Percentiles rank a stretch among this genome's conserved stretches.
Evolutionary conservation across 1,140 invertebrate species (phyloP).

Genomic region (Dinothrombium tinctorium): DNA sequence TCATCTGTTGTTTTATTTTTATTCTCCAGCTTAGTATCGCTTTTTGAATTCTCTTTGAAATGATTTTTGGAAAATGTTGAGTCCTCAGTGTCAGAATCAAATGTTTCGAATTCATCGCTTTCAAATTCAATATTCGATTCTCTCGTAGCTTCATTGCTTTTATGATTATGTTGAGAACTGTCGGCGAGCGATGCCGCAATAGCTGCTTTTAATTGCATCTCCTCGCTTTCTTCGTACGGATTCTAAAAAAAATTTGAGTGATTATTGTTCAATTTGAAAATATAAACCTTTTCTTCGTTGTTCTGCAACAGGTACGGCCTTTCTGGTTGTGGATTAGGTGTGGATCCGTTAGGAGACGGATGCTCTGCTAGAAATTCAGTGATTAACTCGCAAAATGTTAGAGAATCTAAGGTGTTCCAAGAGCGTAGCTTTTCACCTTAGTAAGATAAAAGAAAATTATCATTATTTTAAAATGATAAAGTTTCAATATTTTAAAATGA

Average conservation of each 20-base stretch:
- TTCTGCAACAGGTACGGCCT: not conserved
- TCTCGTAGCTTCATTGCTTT: conserved; percentile 8
- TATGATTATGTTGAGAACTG: conserved; percentile 3
- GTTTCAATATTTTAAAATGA: conserved; percentile 8
- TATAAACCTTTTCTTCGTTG: not conserved
- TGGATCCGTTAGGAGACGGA: conserved; percentile 17
- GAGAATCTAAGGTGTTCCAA: conserved; percentile 28
- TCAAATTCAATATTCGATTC: conserved; percentile 14
- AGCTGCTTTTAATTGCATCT: conserved; percentile 25
- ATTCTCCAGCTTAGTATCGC: not conserved
- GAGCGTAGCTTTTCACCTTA: conserved; percentile 29
- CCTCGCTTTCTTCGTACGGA: conserved; percentile 25
- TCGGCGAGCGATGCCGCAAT: conserved; percentile 23
- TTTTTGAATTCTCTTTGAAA: conserved; percentile 1
- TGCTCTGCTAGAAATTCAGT: conserved; percentile 19
- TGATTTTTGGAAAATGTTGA: not conserved
- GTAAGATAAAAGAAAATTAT: conserved; percentile 7
- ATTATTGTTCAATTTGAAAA: not conserved
- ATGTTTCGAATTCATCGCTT: conserved; percentile 21
- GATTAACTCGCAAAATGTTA: conserved; percentile 26
- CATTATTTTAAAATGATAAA: not conserved
- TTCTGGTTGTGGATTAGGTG: not conserved
- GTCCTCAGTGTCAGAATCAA: conserved; percentile 18
- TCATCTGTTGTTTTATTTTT: not conserved
- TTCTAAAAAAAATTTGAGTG: conserved; percentile 12